Conservation (phyloP, 2,113 vertebrate species). For the Myxocyprinus asiaticus region DNA sequence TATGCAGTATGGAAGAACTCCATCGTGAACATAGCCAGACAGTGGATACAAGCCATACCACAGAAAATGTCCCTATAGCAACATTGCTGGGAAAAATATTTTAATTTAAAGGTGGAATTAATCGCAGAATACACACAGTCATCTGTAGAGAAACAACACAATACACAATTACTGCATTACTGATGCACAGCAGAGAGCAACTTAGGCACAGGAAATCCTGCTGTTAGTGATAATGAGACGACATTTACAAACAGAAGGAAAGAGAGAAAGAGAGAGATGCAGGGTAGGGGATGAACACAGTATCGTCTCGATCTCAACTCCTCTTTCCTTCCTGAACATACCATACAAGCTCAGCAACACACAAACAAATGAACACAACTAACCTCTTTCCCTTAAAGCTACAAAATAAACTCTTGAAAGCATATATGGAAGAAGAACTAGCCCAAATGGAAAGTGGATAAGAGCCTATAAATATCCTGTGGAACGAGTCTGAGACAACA, state of each 20-base stretch:
- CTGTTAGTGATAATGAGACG: slow-evolving; percentile 33
- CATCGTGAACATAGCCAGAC: background rate
- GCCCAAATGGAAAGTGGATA: background rate
- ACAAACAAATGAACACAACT: background rate
- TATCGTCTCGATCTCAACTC: slow-evolving; percentile 1
- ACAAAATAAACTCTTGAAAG: background rate
- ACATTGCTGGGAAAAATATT: background rate
- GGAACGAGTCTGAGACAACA: background rate
- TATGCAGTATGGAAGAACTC: background rate
- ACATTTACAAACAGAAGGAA: background rate
- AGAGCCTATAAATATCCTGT: background rate
- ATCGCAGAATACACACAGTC: background rate
- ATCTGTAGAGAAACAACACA: background rate
- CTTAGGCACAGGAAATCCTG: slow-evolving; percentile 51
- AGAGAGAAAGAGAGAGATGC: background rate
- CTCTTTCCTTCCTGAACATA: slow-evolving; percentile 32
- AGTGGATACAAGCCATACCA: background rate
- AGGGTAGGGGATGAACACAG: background rate
- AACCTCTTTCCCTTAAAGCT: background rate
- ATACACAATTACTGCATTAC: slow-evolving; percentile 15
- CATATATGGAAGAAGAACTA: background rate
- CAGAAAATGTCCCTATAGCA: background rate
- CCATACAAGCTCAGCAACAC: background rate
- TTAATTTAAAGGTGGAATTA: background rate
- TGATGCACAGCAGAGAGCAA: slow-evolving; percentile 30